Conservation (phyloP, 2,888 invertebrate species). For the Aquatica leii region DNA sequence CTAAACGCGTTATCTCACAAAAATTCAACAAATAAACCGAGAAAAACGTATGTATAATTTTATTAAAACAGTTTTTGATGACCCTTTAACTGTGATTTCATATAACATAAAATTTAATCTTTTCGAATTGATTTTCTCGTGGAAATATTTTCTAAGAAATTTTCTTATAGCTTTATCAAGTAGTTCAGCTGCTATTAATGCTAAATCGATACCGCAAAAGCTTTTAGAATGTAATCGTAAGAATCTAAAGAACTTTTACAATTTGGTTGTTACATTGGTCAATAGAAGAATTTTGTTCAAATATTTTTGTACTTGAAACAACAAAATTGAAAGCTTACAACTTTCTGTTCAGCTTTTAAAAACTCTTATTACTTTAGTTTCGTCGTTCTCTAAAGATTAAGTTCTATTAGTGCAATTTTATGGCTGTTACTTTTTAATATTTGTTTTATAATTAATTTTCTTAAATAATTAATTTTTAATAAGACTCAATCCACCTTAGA, state of each 20-base stretch:
- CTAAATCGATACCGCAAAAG: conserved; percentile 27
- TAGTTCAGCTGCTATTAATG: conserved; percentile 31
- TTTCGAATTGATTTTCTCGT: conserved; percentile 22
- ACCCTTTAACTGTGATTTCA: conserved; percentile 2
- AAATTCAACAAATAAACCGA: too few relatives aligned
- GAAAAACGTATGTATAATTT: background rate
- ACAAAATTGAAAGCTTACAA: conserved; percentile 22
- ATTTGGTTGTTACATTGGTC: conserved; percentile 27
- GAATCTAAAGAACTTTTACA: conserved; percentile 26
- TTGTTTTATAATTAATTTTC: too few relatives aligned
- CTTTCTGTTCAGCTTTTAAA: conserved; percentile 8
- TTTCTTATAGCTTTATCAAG: conserved; percentile 32
- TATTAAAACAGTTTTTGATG: background rate
- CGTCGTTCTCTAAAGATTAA: too few relatives aligned
- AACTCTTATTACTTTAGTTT: too few relatives aligned
- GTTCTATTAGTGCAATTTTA: too few relatives aligned
- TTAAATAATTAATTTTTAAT: too few relatives aligned
- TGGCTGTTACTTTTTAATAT: too few relatives aligned
- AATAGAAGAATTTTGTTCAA: conserved; percentile 26
- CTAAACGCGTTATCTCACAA: too few relatives aligned
- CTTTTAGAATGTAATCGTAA: conserved; percentile 28
- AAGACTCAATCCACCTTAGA: too few relatives aligned
- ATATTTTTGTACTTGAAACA: conserved; percentile 16
- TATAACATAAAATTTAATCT: conserved; percentile 17
- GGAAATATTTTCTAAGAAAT: conserved; percentile 30